Base-by-base conservation (phyloP, 2,797 vertebrate genomes). In the Taeniopygia guttata region DNA sequence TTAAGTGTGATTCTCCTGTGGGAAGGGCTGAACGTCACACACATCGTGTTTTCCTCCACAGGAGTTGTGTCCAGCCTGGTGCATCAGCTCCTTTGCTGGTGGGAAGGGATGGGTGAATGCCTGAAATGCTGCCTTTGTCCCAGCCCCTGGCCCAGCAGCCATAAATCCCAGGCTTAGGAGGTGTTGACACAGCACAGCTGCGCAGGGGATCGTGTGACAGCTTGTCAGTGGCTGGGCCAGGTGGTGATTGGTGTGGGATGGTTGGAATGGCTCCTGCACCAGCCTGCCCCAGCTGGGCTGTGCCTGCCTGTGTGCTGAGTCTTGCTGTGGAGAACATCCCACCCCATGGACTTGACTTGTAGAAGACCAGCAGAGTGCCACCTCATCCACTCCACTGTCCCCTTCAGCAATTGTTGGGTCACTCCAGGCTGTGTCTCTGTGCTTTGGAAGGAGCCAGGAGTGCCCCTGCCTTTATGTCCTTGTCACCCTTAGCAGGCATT, bases 1-100 rank as follows among this genome's bases (percentile, higher is more conserved):
- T 59, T 26, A 59, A 76, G 17, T 11, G 15, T 4, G 4, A 10
- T 42, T 55, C 7, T 72, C 25, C 25, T 16, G 3, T n/a, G 34
- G 12, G n/a, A 42, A 78, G 25, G 18, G 22, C 10, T 0, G 2
- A 60, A 13, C 27, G 25, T 45, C 62, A 42, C 4, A 1, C n/a
- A 29, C 0, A 0, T 14, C 18, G 7, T 15, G 2, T 67, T 78
- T 77, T 56, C 36, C 21, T 42, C 36, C 40, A 3, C 0, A 1
- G 67, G 10, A 84, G 17, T 82, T 2, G 4, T 25, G 29, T 48
- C 75, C 21, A 3, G 30, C 40, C 21, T 4, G 2, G 18, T 2
- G 0, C 66, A 32, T 43, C 1, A 0, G 38, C 32, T 55, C n/a
- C 29, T 55, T 59, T 63, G 43, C 36, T 69, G 67, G 20, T 0